A percentile compares a stretch with the other conserved stretches of the same genome.
These are phyloP conservation scores for Neodiprion fabricii DNA, from an alignment of 1,140 invertebrate genomes.

Conservation along the genomic window DNA sequence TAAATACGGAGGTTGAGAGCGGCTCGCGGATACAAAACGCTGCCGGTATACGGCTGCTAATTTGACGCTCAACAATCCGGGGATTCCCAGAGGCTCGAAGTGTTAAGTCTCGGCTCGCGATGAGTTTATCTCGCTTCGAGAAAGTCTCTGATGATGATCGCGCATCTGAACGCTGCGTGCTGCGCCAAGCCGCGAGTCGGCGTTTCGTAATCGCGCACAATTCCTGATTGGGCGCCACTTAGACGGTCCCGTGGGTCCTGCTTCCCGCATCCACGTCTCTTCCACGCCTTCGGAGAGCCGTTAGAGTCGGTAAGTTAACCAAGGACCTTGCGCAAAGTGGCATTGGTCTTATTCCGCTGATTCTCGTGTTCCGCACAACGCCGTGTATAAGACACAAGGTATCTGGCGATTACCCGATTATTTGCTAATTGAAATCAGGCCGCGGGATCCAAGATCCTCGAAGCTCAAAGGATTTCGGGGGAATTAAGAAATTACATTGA, in stretches of 20 bases:
- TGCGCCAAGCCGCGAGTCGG: neutral
- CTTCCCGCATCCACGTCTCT: no score
- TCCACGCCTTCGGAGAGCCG: no score
- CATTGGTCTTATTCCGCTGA: neutral
- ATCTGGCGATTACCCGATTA: neutral
- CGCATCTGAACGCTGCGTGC: neutral
- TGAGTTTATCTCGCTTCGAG: neutral
- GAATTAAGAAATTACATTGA: no score
- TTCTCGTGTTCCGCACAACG: neutral
- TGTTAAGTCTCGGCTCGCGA: neutral
- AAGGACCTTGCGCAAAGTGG: no score
- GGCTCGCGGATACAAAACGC: no score
- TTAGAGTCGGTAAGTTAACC: no score
- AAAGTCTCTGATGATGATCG: neutral
- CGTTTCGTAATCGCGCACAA: neutral
- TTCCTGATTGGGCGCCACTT: no score
- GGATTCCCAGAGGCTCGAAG: neutral
- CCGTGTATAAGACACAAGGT: neutral
- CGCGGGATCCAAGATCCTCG: neutral
- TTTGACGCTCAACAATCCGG: neutral
- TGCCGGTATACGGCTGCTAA: neutral
- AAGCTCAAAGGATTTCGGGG: neutral
- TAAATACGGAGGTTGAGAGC: no score
- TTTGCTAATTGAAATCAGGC: neutral
- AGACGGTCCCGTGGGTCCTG: no score